These are phyloP conservation scores for Stomatorhinus walkeri DNA, from an alignment of 2,797 vertebrate genomes.

Conservation along the genomic window DNA sequence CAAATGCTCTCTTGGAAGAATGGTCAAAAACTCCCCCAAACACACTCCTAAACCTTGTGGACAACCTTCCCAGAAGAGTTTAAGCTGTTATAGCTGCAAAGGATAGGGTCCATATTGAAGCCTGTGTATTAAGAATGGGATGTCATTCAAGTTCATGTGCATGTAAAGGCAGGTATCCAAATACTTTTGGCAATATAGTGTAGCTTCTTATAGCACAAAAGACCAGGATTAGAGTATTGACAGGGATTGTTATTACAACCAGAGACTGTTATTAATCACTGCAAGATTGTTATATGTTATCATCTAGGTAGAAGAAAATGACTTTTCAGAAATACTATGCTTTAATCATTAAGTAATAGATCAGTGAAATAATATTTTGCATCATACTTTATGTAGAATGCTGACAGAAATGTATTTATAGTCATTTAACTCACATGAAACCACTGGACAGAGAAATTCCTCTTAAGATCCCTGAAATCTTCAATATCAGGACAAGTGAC, in stretches of 20 bases:
- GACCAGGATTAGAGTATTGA: not conserved
- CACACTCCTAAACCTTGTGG: not conserved
- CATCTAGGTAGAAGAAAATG: not conserved
- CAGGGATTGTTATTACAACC: not conserved
- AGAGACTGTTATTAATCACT: not conserved
- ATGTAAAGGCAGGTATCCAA: not conserved
- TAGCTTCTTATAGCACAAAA: not conserved
- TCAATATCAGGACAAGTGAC: constrained; percentile 72
- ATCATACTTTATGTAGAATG: not conserved
- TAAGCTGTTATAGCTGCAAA: not conserved
- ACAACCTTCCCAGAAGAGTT: not conserved
- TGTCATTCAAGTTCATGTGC: not conserved
- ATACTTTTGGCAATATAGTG: not conserved
- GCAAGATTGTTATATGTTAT: not conserved
- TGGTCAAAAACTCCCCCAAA: not conserved
- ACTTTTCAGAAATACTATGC: not conserved
- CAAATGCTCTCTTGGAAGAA: not conserved
- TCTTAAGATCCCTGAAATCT: constrained; percentile 56
- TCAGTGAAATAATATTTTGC: not conserved
- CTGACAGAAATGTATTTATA: not conserved
- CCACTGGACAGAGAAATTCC: constrained; percentile 65
- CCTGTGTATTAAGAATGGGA: not conserved
- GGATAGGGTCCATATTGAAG: not conserved
- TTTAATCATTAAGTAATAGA: not conserved
- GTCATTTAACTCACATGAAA: constrained; percentile 52